A percentile compares a stretch with the other conserved stretches of the same genome.
These are phyloP conservation scores for Ptychadena robeensis DNA, from an alignment of 2,797 vertebrate genomes.

Conservation along the genomic window DNA sequence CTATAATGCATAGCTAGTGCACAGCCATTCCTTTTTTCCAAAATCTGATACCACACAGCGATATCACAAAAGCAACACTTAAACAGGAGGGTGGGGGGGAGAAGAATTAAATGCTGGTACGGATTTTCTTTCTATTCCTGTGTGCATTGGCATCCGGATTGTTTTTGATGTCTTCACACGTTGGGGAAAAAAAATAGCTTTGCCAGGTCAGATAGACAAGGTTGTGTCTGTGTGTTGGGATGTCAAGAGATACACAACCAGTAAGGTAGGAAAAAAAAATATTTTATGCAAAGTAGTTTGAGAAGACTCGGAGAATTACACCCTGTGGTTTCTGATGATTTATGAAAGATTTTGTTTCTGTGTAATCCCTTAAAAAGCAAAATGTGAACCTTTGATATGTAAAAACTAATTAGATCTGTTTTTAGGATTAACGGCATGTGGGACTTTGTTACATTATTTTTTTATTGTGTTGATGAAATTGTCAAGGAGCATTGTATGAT, in stretches of 20 bases:
- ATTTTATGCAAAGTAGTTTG: conserved; percentile 6
- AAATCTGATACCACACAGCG: conserved; percentile 56
- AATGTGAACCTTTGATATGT: conserved; percentile 26
- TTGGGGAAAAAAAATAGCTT: conserved; percentile 16
- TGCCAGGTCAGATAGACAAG: conserved; percentile 28
- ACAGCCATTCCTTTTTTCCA: conserved; percentile 48
- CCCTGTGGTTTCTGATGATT: conserved; percentile 28
- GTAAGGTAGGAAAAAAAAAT: neutral
- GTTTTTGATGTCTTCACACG: conserved; percentile 50
- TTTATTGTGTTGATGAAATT: neutral
- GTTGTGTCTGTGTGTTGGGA: conserved; percentile 55
- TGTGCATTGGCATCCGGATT: conserved; percentile 30
- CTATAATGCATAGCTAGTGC: conserved; percentile 57
- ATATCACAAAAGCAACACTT: conserved; percentile 44
- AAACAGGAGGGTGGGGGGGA: conserved; percentile 30
- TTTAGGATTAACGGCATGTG: conserved; percentile 25
- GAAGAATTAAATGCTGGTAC: conserved; percentile 43
- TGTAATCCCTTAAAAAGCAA: conserved; percentile 32
- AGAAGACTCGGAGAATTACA: conserved; percentile 24
- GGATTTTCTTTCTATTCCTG: conserved; percentile 23
- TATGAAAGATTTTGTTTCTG: conserved; percentile 31
- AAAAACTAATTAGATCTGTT: conserved; percentile 45
- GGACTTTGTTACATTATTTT: conserved; percentile 7
- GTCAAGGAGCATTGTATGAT: neutral
- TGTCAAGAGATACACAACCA: conserved; percentile 60